phyloP scores from a whole-genome alignment of 2,888 invertebrate genomes.

The Dicranocentrus wangi region DNA sequence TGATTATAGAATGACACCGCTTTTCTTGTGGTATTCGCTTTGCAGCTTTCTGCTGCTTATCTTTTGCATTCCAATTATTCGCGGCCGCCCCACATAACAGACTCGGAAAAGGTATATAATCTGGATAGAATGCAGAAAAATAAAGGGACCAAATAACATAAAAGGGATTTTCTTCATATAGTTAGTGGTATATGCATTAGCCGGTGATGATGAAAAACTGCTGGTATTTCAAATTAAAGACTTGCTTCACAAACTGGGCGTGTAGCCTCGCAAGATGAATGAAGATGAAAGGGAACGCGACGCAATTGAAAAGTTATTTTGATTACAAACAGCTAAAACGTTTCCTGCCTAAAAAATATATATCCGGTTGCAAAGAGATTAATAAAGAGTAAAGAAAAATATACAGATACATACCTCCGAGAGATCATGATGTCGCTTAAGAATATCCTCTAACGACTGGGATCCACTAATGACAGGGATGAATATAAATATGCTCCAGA shows the following conservation, averaged over 20 bases:
- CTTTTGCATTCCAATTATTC: slow-evolving; percentile 26
- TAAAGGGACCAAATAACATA: neutral
- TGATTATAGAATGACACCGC: no score
- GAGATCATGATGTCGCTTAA: slow-evolving; percentile 62
- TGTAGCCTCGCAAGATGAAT: slow-evolving; percentile 34
- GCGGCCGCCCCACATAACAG: slow-evolving; percentile 11
- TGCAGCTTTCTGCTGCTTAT: neutral
- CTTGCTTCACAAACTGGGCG: slow-evolving; percentile 37
- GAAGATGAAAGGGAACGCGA: slow-evolving; percentile 43
- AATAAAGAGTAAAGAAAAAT: slow-evolving; percentile 5
- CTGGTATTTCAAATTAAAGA: slow-evolving; percentile 54
- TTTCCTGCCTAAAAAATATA: no score
- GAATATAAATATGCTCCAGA: slow-evolving; percentile 57
- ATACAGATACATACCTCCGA: slow-evolving; percentile 60
- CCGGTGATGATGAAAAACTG: slow-evolving; percentile 35
- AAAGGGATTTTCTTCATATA: no score
- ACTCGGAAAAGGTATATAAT: neutral
- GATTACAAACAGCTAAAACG: slow-evolving; percentile 8
- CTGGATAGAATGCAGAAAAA: neutral
- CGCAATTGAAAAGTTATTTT: slow-evolving; percentile 21
- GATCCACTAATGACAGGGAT: slow-evolving; percentile 60
- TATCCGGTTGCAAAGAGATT: no score
- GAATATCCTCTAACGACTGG: slow-evolving; percentile 65
- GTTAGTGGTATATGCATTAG: slow-evolving; percentile 1
- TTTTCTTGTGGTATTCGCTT: neutral